phyloP scores from a whole-genome alignment of 1,140 invertebrate species.

The Littorina saxatilis region DNA sequence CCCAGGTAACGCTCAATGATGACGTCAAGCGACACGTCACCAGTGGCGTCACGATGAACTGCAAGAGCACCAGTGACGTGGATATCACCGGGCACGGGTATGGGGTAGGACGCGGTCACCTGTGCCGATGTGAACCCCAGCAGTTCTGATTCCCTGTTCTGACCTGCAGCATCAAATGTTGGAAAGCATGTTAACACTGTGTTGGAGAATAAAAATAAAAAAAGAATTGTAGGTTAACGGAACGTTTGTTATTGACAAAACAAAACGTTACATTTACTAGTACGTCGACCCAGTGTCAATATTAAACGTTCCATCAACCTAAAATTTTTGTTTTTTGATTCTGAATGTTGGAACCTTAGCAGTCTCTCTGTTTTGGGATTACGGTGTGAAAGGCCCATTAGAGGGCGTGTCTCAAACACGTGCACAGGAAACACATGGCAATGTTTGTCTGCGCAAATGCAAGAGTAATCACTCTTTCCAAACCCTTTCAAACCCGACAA shows the following conservation, averaged over 20 bases:
- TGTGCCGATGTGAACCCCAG: not conserved
- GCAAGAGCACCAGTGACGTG: not conserved
- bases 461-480: too few relatives aligned
- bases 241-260: too few relatives aligned
- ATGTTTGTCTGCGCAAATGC: too few relatives aligned
- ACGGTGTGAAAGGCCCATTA: not conserved
- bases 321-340: too few relatives aligned
- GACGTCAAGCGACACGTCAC: not conserved
- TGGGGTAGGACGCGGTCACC: not conserved
- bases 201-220: not conserved
- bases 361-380: too few relatives aligned
- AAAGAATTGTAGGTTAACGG: too few relatives aligned
- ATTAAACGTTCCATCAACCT: too few relatives aligned
- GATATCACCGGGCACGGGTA: constrained; percentile 33
- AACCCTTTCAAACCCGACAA: too few relatives aligned
- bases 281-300: too few relatives aligned
- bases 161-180: not conserved
- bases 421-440: too few relatives aligned
- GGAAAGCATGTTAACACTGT: not conserved
- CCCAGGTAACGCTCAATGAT: constrained; percentile 16
- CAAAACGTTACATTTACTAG: too few relatives aligned
- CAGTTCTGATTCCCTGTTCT: not conserved
- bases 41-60: not conserved
- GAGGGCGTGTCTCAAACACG: not conserved
- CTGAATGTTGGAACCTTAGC: too few relatives aligned